Conservation (phyloP, 2,888 invertebrate genomes). For the Eumacrocentrus americanus region DNA sequence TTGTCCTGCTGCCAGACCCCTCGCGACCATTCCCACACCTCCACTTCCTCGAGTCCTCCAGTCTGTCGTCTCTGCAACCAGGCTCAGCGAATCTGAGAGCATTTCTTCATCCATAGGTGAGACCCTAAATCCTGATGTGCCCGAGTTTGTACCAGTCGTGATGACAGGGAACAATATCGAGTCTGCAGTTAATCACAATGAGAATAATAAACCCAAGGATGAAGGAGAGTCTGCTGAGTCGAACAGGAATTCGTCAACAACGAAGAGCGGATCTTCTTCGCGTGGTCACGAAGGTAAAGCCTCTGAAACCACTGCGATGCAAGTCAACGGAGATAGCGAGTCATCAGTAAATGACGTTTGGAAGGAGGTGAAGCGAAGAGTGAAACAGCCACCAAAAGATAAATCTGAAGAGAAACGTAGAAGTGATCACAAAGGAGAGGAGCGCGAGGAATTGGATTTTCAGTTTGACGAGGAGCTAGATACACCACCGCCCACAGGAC, state of each 20-base stretch:
- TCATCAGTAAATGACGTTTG: conserved; percentile 63
- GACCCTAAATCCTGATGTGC: conserved; percentile 82
- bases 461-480: conserved; percentile 97
- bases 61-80: conserved; percentile 43
- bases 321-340: conserved; percentile 44
- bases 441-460: conserved; percentile 89
- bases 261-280: conserved; percentile 12
- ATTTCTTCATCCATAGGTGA: conserved; percentile 61
- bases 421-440: conserved; percentile 48
- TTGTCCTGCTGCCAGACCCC: conserved; percentile 67
- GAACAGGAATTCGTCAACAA: conserved; percentile 4
- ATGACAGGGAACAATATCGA: conserved; percentile 43
- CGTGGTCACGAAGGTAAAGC: conserved; percentile 17
- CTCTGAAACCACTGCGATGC: conserved; percentile 26
- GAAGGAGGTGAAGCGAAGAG: conserved; percentile 65
- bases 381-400: conserved; percentile 56
- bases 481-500: conserved; percentile 73
- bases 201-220: conserved; percentile 24
- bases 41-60: conserved; percentile 71
- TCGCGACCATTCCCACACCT: conserved; percentile 74
- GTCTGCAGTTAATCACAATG: conserved; percentile 37
- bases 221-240: background rate
- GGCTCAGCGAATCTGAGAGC: conserved; percentile 49
- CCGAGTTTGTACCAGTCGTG: conserved; percentile 79
- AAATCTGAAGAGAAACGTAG: conserved; percentile 48